These are phyloP conservation scores for Drosophila prolongata DNA, from an alignment of 2,888 invertebrate species.

Conservation along the genomic window DNA sequence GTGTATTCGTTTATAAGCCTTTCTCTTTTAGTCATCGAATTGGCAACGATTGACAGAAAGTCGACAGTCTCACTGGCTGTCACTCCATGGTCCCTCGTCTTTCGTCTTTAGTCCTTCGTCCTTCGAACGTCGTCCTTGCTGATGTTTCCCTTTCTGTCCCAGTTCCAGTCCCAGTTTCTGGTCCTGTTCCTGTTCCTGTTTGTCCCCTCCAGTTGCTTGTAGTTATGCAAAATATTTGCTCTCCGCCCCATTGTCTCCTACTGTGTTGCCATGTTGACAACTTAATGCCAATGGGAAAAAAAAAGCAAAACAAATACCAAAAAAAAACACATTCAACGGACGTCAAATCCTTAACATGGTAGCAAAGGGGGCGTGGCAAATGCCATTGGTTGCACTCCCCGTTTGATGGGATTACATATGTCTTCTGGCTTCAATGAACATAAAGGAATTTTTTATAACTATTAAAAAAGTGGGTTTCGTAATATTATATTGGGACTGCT, in stretches of 20 bases:
- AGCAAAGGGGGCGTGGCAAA: conserved; percentile 8
- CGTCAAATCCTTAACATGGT: neutral
- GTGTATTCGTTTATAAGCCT: neutral
- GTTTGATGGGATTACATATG: conserved; percentile 4
- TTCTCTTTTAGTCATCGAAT: neutral
- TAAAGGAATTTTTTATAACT: neutral
- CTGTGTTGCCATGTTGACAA: conserved; percentile 34
- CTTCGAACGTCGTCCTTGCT: neutral
- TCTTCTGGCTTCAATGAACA: neutral
- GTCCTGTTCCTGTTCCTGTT: neutral
- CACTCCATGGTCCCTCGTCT: conserved; percentile 5
- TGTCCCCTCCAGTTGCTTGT: conserved; percentile 2
- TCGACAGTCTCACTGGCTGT: conserved; percentile 43
- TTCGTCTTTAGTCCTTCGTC: neutral
- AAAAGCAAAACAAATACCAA: neutral
- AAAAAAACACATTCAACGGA: neutral
- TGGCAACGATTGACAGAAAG: conserved; percentile 38
- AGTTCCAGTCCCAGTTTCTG: neutral
- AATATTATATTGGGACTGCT: too few species aligned
- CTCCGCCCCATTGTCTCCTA: conserved; percentile 16
- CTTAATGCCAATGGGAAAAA: conserved; percentile 15
- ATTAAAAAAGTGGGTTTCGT: too few species aligned
- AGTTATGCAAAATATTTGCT: conserved; percentile 44
- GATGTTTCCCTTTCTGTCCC: neutral
- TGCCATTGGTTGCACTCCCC: conserved; percentile 15